Base-by-base conservation (phyloP, 2,797 vertebrate species). In the Catostomus latipinnis region DNA sequence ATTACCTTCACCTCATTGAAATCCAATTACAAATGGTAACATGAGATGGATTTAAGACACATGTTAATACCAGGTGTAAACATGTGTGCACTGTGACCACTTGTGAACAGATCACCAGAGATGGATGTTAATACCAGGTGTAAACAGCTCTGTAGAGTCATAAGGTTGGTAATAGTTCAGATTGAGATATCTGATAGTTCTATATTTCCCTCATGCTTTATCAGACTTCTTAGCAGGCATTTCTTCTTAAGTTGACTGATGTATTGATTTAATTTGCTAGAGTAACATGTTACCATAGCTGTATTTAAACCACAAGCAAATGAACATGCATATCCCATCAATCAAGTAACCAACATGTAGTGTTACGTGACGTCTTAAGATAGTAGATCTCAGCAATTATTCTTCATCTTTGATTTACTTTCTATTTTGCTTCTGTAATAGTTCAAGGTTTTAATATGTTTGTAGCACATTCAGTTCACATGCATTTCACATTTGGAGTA, bases 181-280 rank as follows among this genome's bases (percentile, higher is more conserved):
- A 54, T 10, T 63, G 61, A 9, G 4, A 63, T 18, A 62, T 18
- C 16, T 62, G 14, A 43, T 12, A 62, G 16, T 63, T 63, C 61
- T 63, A 6, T 22, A 12, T 14, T 63, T 43, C 34, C 16, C 34
- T 57, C 46, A 14, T 43, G 61, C 65, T 54, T 65, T 58, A 54
- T 68, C 69, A 66, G 68, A 52, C 76, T 77, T 76, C 52, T 46
- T 43, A 67, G 69, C 58, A 53, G 49, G 50, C 14, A 76, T 10
- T 63, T 66, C 11, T 66, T 8, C 53, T 46, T 66, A 46, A 48
- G n/a, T 74, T 12, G 34, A 50, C 9, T 76, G 43, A 46, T 13
- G 48, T 68, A 18, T 18, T 57, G 16, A 76, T 68, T 67, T 43
- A 1, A 76, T 81, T 81, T 63, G 45, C 4, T 14, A 57, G 5